Evolutionary conservation across 2,888 invertebrate species (phyloP).

Genomic region (Stomorhina lunata): DNA sequence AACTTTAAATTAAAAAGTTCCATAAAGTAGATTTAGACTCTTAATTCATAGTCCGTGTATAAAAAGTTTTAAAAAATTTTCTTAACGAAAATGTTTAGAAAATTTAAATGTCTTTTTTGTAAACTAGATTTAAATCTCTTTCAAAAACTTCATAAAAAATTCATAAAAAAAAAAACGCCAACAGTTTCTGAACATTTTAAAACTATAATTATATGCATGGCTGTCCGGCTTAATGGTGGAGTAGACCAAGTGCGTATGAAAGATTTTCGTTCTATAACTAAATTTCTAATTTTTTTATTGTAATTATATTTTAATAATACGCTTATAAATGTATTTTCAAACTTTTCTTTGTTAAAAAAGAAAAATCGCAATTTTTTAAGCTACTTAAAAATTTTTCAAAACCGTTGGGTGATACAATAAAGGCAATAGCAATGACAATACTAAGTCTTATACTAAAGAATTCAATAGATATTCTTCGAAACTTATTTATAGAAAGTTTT

Average conservation of each 20-base stretch:
- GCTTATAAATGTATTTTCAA: not conserved
- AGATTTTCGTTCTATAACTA: slow-evolving; percentile 22
- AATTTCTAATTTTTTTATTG: slow-evolving; percentile 18
- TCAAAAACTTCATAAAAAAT: not conserved
- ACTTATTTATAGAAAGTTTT: too few relatives aligned
- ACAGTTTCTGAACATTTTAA: not conserved
- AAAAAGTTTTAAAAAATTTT: not conserved
- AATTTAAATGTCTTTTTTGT: not conserved
- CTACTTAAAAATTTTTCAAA: too few relatives aligned
- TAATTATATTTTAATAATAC: slow-evolving; percentile 36
- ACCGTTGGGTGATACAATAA: too few relatives aligned
- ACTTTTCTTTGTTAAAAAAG: too few relatives aligned
- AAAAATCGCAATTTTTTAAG: too few relatives aligned
- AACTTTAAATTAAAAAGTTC: too few relatives aligned
- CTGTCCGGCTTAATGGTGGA: not conserved
- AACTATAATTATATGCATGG: slow-evolving; percentile 43
- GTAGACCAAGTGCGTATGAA: not conserved
- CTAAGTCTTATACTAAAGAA: too few relatives aligned
- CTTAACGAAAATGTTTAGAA: not conserved
- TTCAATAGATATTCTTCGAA: too few relatives aligned
- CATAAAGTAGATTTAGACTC: too few relatives aligned
- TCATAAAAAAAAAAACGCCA: slow-evolving; percentile 12
- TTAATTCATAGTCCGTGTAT: not conserved
- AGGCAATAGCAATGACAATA: too few relatives aligned
- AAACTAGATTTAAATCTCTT: not conserved